Conservation (phyloP, 2,797 vertebrate genomes). For the Gymnocypris eckloni region DNA sequence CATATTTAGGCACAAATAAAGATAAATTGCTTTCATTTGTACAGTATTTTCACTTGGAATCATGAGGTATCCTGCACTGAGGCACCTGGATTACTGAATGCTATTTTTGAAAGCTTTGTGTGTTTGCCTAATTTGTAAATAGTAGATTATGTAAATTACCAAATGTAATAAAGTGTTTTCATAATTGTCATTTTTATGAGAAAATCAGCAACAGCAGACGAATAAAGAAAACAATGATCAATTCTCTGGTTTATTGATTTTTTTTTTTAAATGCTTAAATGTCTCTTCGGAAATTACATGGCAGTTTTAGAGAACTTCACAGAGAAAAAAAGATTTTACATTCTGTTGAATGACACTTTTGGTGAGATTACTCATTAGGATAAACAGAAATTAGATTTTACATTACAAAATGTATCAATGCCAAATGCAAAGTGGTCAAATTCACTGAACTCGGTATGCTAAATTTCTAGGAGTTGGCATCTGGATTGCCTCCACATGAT, state of each 20-base stretch:
- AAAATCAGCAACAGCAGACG: neutral
- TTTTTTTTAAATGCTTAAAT: constrained; percentile 48
- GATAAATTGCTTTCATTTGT: neutral
- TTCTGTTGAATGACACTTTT: constrained; percentile 59
- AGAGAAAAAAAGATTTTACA: constrained; percentile 61
- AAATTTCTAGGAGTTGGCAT: constrained; percentile 14
- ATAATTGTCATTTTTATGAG: constrained; percentile 39
- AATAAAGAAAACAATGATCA: neutral
- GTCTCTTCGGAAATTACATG: constrained; percentile 41
- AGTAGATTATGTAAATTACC: constrained; percentile 41
- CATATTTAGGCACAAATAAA: constrained; percentile 33
- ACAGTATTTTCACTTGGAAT: constrained; percentile 19
- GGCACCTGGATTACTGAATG: constrained; percentile 2
- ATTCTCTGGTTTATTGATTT: constrained; percentile 39
- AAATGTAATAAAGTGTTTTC: constrained; percentile 56
- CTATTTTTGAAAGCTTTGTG: constrained; percentile 20
- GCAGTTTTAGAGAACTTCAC: constrained; percentile 33
- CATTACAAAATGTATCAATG: constrained; percentile 44
- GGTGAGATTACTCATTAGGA: constrained; percentile 43
- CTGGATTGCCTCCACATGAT: constrained; percentile 18
- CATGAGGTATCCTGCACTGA: neutral
- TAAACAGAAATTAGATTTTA: constrained; percentile 32
- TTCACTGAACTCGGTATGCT: neutral
- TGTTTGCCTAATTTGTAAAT: constrained; percentile 50
- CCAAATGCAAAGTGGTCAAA: constrained; percentile 31